These are phyloP conservation scores for Manduca sexta DNA, from an alignment of 1,140 invertebrate genomes.

Conservation along the genomic window DNA sequence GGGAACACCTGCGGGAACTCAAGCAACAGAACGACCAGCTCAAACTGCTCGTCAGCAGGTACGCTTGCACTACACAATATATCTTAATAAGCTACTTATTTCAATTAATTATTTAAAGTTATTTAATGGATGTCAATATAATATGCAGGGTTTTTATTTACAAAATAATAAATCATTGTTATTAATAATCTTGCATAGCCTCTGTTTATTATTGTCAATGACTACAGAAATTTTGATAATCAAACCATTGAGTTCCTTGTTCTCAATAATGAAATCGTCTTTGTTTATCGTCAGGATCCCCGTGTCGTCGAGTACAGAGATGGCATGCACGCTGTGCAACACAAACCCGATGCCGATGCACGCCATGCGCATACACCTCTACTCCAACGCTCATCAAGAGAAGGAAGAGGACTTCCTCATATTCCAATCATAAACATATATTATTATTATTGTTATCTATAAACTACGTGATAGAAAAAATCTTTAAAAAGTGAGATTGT, in stretches of 20 bases:
- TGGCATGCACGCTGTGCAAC: slow-evolving; percentile 51
- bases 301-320: slow-evolving; percentile 26
- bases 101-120: too few relatives aligned
- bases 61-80: slow-evolving; percentile 6
- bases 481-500: too few relatives aligned
- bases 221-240: too few relatives aligned
- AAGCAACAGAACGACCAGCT: slow-evolving; percentile 44
- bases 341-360: slow-evolving; percentile 44
- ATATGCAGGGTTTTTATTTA: too few relatives aligned
- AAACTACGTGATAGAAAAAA: not conserved
- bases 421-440: slow-evolving; percentile 22
- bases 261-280: slow-evolving; percentile 21
- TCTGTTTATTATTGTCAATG: too few relatives aligned
- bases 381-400: slow-evolving; percentile 49
- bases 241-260: too few relatives aligned
- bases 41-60: slow-evolving; percentile 39
- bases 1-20: slow-evolving; percentile 41
- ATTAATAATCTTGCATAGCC: too few relatives aligned
- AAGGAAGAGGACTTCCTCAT: slow-evolving; percentile 51
- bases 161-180: too few relatives aligned
- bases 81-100: too few relatives aligned
- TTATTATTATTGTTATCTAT: not conserved
- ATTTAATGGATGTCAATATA: too few relatives aligned
- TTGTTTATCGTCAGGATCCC: slow-evolving; percentile 25
- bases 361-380: slow-evolving; percentile 58